phyloP scores from a whole-genome alignment of 2,797 vertebrate species.

The Nothura maculosa region DNA sequence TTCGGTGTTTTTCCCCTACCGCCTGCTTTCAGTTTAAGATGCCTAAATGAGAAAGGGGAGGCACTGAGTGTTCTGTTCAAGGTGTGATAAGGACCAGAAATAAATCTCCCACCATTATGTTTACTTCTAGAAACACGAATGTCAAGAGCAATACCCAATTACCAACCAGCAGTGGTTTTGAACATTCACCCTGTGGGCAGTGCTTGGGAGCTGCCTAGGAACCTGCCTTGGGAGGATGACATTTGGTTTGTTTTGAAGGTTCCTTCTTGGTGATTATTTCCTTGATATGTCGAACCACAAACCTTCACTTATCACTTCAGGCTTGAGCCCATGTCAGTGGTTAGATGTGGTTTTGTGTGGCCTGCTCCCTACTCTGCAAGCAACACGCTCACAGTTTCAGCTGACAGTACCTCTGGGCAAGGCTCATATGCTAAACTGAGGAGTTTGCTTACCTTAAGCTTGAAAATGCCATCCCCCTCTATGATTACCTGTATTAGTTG shows the following conservation, averaged over 20 bases:
- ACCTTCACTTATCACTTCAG: neutral
- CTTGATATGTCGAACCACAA: neutral
- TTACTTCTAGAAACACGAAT: neutral
- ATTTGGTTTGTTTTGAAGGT: neutral
- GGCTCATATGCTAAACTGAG: neutral
- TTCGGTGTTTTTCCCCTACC: neutral
- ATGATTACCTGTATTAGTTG: conserved; percentile 1
- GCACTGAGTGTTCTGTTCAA: neutral
- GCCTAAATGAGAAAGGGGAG: neutral
- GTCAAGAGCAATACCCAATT: neutral
- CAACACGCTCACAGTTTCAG: neutral
- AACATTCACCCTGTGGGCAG: too few species aligned
- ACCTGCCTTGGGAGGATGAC: neutral
- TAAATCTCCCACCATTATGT: neutral
- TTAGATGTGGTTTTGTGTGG: neutral
- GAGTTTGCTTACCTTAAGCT: neutral
- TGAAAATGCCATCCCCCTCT: conserved; percentile 21
- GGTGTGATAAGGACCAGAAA: neutral
- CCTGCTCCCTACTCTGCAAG: neutral
- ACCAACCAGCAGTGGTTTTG: neutral
- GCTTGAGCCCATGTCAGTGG: neutral
- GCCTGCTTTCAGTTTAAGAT: neutral
- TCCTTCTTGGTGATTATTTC: neutral
- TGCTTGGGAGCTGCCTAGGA: neutral
- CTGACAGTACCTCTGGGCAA: neutral